A percentile compares a stretch with the other conserved stretches of the same genome.
phyloP scores from a whole-genome alignment of 2,888 invertebrate species.

The Pheosia tremula region DNA sequence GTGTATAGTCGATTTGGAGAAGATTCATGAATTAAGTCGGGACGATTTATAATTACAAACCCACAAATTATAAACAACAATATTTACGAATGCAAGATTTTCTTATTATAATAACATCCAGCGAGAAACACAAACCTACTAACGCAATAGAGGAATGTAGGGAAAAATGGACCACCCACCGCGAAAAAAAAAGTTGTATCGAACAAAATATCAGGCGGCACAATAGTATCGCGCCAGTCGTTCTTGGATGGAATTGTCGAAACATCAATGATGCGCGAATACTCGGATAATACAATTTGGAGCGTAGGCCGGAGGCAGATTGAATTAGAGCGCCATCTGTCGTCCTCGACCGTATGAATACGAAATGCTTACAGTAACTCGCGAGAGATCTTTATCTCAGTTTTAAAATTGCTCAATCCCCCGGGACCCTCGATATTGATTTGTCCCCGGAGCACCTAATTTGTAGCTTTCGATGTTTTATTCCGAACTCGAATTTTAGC shows the following conservation, averaged over 20 bases:
- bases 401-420: constrained; percentile 83
- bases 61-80: too few species aligned
- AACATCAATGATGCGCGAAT: constrained; percentile 85
- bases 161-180: constrained; percentile 42
- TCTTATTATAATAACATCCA: too few species aligned
- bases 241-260: constrained; percentile 73
- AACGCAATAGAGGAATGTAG: constrained; percentile 28
- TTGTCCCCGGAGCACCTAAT: constrained; percentile 76
- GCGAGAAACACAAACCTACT: too few species aligned
- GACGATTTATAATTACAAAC: too few species aligned
- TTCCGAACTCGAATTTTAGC: constrained; percentile 64
- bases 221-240: constrained; percentile 50
- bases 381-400: constrained; percentile 81
- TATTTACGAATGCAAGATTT: too few species aligned
- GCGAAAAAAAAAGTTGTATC: constrained; percentile 28
- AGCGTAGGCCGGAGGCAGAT: constrained; percentile 80
- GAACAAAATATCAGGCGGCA: constrained; percentile 41
- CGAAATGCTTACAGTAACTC: constrained; percentile 77
- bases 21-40: too few species aligned
- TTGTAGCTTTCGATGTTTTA: constrained; percentile 74
- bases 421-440: constrained; percentile 73
- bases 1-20: too few species aligned
- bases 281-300: constrained; percentile 81
- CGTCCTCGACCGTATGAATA: constrained; percentile 80
- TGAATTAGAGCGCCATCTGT: constrained; percentile 83